These are phyloP conservation scores for Brachionus rubens DNA, from an alignment of 1,140 invertebrate species.

Conservation along the genomic window DNA sequence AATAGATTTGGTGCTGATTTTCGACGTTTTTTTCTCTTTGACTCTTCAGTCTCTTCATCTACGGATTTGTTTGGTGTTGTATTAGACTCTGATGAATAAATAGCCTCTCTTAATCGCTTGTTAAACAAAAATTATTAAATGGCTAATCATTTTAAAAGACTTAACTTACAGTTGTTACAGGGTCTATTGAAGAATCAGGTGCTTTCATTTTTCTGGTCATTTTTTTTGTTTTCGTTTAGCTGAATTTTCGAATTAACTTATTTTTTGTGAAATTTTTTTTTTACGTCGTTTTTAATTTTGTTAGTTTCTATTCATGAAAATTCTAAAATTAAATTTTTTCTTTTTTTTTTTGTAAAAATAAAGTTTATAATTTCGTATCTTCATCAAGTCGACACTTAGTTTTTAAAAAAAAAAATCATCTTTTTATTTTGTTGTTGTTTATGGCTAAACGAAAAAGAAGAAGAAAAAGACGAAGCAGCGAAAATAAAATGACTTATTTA, in stretches of 20 bases:
- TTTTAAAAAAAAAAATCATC: no score
- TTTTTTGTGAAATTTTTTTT: no score
- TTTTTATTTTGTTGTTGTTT: neutral
- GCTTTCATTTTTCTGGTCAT: slow-evolving; percentile 21
- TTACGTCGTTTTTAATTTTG: slow-evolving; percentile 41
- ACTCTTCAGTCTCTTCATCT: neutral
- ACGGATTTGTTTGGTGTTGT: neutral
- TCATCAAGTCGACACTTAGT: neutral
- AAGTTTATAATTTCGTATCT: slow-evolving; percentile 34
- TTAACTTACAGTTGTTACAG: slow-evolving; percentile 14
- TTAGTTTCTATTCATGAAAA: slow-evolving; percentile 18
- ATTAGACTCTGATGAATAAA: neutral
- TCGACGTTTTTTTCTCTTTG: slow-evolving; percentile 6
- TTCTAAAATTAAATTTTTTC: slow-evolving; percentile 28
- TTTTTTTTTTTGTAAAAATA: slow-evolving; percentile 17
- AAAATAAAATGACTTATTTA: neutral
- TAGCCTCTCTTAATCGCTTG: slow-evolving; percentile 15
- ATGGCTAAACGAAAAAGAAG: slow-evolving; percentile 8
- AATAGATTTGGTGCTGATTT: slow-evolving; percentile 9
- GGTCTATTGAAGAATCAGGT: neutral
- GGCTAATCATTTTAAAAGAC: neutral
- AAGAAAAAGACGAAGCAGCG: no score
- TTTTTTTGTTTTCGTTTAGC: no score
- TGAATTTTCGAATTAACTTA: no score
- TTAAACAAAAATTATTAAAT: neutral